These are phyloP conservation scores for Rhinoraja longicauda DNA, from an alignment of 2,797 vertebrate genomes.

Conservation along the genomic window DNA sequence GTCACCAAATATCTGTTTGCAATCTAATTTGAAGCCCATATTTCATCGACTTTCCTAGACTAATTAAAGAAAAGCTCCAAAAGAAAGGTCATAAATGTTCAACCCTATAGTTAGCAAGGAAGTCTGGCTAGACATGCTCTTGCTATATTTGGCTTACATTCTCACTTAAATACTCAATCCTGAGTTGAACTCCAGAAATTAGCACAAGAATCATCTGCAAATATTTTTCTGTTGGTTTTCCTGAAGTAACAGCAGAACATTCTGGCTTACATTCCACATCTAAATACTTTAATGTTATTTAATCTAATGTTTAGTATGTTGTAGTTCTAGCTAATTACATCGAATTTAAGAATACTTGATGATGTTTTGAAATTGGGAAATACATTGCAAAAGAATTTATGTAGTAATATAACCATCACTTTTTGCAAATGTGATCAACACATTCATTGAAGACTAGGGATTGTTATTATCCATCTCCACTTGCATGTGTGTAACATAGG, in stretches of 20 bases:
- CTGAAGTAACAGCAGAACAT: neutral
- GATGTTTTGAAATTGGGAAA: slow-evolving; percentile 8
- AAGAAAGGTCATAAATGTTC: neutral
- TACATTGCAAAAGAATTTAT: neutral
- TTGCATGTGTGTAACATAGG: neutral
- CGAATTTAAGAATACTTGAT: neutral
- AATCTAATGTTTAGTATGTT: neutral
- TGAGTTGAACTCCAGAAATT: neutral
- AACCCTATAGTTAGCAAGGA: neutral
- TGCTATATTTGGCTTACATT: neutral
- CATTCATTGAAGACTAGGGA: neutral
- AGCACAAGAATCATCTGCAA: neutral
- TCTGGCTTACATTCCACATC: neutral
- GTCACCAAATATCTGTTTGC: neutral
- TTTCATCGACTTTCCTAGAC: neutral
- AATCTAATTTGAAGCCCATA: neutral
- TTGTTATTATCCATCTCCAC: neutral
- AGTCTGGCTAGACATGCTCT: neutral
- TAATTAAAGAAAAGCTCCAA: neutral
- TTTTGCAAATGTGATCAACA: too few species aligned
- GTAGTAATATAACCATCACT: too few species aligned
- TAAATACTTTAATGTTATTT: neutral
- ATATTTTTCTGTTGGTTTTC: neutral
- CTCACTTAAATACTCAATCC: neutral
- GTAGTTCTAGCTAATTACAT: neutral